Base-by-base conservation (phyloP, 2,113 vertebrate genomes). In the Acinonyx jubatus region DNA sequence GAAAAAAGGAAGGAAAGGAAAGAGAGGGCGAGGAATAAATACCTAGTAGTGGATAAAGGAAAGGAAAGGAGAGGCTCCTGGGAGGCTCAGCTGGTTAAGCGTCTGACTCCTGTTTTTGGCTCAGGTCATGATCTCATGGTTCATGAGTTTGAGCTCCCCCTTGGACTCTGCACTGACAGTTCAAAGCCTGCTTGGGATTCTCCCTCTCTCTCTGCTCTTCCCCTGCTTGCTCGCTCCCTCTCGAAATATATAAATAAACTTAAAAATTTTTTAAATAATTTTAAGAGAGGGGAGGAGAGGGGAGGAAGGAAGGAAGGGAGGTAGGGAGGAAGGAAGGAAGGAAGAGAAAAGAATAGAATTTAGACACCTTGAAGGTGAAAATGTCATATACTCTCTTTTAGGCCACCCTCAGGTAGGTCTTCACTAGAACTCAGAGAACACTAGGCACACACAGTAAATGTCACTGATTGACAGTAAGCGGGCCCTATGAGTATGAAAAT, bases 221-320 rank as follows among this genome's bases (percentile, higher is more conserved):
- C 57, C 21, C 57, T 23, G 57, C 8, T 61, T 61, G 21, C 7
- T 23, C 14, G 7, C 2, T 21, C 19, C 19, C 19, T 57, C 55
- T 57, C 55, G 19, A 57, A 57, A 57, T 57, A 57, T 15, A 21
- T 57, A 57, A 57, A 57, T 21, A 57, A 21, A 57, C 55, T 21
- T 57, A 57, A 57, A 57, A 57, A 21, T 3, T 2, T 57, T 57
- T 57, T 57, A 57, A 57, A 57, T 57, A 57, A 57, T 57, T 57
- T 21, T 57, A 21, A 57, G 19, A 36, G 1, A 4, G 9, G 19
- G 38, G n/a, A 8, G 69, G 21, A 73, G 4, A 11, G 21, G 12
- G 23, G 21, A 15, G 31, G 36, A 0, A 23, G n/a, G 18, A 1
- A 16, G 19, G 11, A 4, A 12, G 36, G 1, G 11, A 18, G n/a